Evolutionary conservation across 1,140 invertebrate genomes (phyloP), one percentile per base, ranked within the genome.

Genomic region (Trachymyrmex cornetzi): DNA sequence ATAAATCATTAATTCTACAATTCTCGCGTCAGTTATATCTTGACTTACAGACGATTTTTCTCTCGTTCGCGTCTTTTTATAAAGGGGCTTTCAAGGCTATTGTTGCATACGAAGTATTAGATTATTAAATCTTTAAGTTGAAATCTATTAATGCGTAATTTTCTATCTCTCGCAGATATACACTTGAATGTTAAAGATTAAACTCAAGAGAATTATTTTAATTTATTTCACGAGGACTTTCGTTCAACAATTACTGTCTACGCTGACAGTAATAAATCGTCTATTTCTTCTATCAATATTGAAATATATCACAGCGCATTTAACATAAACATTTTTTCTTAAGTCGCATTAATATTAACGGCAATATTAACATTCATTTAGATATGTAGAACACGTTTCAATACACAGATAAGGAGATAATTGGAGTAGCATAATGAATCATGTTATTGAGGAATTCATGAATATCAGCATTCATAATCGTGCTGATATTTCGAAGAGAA

Each of bases 391-490:
- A 79, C 44, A 79, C 61, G 14, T 80, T 67, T 67, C 11, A 44
- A 44, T 11, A 44, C 11, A 38, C 38, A 44, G 9, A 80, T 69
- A 55, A 67, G 27, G 44, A 19, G 27, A 38, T 80, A 80, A 80
- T 67, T 67, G 48, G n/a, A 55, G 67, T 44, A 38, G 53, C 80
- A 55, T 55, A 44, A 82, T 74, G 22, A 44, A 72, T 16, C 34
- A 19, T 27, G 59, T 63, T 38, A 7, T 50, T 24, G 34, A 71
- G 12, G 24, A 48, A 61, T 61, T 72, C 22, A 72, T 72, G 66
- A 74, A 82, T 74, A 82, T 30, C 38, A 55, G 30, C 30, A 50
- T 27, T 3, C 24, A 6, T 19, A 6, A 57, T 57, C 50, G 24
- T 11, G 11, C 79, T 22, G 34, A 74, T 48, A 59, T 16, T 63